Evolutionary conservation across 2,888 invertebrate species (phyloP).

Genomic region (Bombylius discolor): DNA sequence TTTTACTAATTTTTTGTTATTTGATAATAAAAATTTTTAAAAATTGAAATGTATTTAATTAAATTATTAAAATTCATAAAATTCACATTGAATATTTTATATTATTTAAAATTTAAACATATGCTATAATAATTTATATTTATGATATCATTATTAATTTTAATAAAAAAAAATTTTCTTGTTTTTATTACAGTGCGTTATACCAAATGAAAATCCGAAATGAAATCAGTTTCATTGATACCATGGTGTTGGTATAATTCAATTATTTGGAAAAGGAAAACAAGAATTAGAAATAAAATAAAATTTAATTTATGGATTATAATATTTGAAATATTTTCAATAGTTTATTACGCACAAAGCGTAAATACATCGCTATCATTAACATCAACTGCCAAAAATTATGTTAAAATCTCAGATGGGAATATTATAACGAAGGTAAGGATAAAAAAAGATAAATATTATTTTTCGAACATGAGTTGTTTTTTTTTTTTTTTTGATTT

Average conservation of each 20-base stretch:
- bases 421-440: constrained; percentile 30
- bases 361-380: not conserved
- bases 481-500: too few species aligned
- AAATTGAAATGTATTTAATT: too few species aligned
- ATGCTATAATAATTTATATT: too few species aligned
- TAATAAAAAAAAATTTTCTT: not conserved
- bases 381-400: constrained; percentile 17
- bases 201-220: constrained; percentile 32
- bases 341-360: too few species aligned
- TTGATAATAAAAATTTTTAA: too few species aligned
- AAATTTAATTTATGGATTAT: not conserved
- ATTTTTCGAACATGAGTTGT: too few species aligned
- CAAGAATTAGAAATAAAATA: not conserved
- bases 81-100: too few species aligned
- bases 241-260: constrained; percentile 20
- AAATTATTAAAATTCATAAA: too few species aligned
- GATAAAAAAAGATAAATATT: not conserved
- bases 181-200: not conserved
- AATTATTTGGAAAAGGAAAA: constrained; percentile 9
- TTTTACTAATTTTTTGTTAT: too few species aligned
- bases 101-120: too few species aligned
- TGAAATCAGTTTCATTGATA: constrained; percentile 33
- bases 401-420: constrained; percentile 31
- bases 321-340: not conserved
- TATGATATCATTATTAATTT: too few species aligned